Base-by-base conservation (phyloP, 2,888 invertebrate genomes). In the Trichopria drosophilae region DNA sequence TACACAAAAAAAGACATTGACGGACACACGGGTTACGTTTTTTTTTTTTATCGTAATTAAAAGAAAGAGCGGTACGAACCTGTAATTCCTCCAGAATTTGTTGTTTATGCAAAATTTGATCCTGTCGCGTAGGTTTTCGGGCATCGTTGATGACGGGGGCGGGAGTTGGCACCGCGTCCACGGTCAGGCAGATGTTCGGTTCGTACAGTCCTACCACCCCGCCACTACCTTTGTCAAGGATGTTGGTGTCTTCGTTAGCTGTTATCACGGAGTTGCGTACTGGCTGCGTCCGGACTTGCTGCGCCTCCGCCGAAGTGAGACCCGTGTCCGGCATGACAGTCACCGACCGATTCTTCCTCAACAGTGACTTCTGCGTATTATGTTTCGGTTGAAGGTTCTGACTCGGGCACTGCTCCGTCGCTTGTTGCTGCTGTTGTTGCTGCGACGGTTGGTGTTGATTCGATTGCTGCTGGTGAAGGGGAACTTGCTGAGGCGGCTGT, bases 91-190 rank as follows among this genome's bases (percentile, higher is more conserved):
- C 86, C 23, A 86, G 78, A 63, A 87, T 86, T 67, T 84, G 84
- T 71, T 86, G 84, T 66, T 85, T 83, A 62, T 84, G 82, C 44
- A 83, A 77, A 56, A 83, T 82, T 64, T 85, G 84, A 59, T 86
- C 85, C 61, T 84, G 80, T 52, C 76, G 69, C 46, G 71, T 60
- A 46, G 59, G 67, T 46, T 70, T 73, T 23, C 69, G 65, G 41
- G 62, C 65, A 40, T 73, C 72, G 13, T 64, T 60, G 28, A 60
- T 63, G 40, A 64, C 64, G 34, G 65, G 49, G n/a, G 48, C 44
- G 1, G 58, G 50, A 18, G 42, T 42, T 29, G 37, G 29, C 7
- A 22, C 31, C 26, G 42, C 54, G 44, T 57, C 51, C 43, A 43
- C 51, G 44, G 39, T 32, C 46, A 72, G 63, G 48, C 67, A 71